These are phyloP conservation scores for Bombus huntii DNA, from an alignment of 1,140 invertebrate genomes.

Conservation along the genomic window DNA sequence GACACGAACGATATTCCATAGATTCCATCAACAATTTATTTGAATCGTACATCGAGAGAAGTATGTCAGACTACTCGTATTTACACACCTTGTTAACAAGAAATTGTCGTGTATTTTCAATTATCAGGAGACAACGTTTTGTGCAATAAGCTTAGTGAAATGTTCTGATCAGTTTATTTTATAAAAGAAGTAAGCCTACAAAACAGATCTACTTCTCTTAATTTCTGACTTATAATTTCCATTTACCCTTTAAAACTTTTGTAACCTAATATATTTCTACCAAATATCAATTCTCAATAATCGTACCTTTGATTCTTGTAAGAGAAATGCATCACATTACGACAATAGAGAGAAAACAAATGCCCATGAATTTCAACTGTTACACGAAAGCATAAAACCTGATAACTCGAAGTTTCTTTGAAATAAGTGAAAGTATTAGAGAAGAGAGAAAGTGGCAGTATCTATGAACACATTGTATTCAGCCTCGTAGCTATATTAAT, in stretches of 20 bases:
- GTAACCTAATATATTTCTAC: too few species aligned
- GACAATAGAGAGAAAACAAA: not conserved
- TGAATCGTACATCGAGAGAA: conserved; percentile 8
- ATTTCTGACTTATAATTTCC: too few species aligned
- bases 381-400: not conserved
- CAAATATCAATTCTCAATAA: too few species aligned
- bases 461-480: conserved; percentile 16
- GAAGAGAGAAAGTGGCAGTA: not conserved
- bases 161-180: too few species aligned
- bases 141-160: too few species aligned
- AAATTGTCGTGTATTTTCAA: not conserved
- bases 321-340: too few species aligned
- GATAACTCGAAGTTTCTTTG: not conserved
- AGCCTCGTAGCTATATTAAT: conserved; percentile 41
- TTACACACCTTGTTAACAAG: conserved; percentile 16
- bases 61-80: conserved; percentile 24
- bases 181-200: too few species aligned
- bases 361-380: not conserved
- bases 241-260: too few species aligned
- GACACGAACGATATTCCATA: not conserved
- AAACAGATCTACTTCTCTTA: too few species aligned
- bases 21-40: conserved; percentile 48
- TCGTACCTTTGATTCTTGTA: too few species aligned
- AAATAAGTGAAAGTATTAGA: not conserved
- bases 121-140: too few species aligned